phyloP scores from a whole-genome alignment of 2,797 vertebrate species.

The Coranthus polyacanthus region DNA sequence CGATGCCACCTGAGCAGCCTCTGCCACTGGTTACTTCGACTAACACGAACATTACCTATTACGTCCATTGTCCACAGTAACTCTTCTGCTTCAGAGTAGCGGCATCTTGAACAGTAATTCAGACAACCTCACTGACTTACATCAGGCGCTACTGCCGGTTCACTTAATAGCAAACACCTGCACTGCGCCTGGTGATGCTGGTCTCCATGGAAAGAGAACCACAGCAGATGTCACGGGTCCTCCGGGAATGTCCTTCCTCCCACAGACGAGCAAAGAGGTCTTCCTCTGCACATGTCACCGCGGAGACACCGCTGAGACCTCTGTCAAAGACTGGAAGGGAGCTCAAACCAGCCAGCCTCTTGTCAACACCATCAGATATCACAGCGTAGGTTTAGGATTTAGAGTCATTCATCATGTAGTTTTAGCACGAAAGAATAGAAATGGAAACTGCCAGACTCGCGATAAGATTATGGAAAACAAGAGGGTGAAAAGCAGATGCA shows the following conservation, averaged over 20 bases:
- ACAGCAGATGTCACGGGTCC: conserved; percentile 65
- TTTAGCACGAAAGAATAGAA: too few relatives aligned
- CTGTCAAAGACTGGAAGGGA: conserved; percentile 18
- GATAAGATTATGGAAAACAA: too few relatives aligned
- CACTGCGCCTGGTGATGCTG: conserved; percentile 65
- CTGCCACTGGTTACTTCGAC: conserved; percentile 73
- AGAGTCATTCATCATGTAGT: too few relatives aligned
- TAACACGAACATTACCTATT: conserved; percentile 12
- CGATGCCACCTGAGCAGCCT: conserved; percentile 70
- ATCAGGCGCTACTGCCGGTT: conserved; percentile 35
- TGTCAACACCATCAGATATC: too few relatives aligned
- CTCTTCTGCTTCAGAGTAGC: background rate
- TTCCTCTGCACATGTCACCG: conserved; percentile 11
- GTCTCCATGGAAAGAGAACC: conserved; percentile 78
- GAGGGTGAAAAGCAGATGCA: too few relatives aligned
- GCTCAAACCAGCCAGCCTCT: too few relatives aligned
- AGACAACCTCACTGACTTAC: conserved; percentile 10
- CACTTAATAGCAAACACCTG: conserved; percentile 63
- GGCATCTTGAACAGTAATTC: background rate
- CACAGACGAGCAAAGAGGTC: conserved; percentile 22
- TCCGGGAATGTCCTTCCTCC: conserved; percentile 59
- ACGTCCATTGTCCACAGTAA: conserved; percentile 56
- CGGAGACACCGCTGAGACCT: background rate
- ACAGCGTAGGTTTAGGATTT: too few relatives aligned
- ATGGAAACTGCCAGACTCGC: too few relatives aligned